Evolutionary conservation across 2,113 vertebrate genomes (phyloP), one percentile per base, ranked within the genome.

Genomic region (Stigmatopora nigra): DNA sequence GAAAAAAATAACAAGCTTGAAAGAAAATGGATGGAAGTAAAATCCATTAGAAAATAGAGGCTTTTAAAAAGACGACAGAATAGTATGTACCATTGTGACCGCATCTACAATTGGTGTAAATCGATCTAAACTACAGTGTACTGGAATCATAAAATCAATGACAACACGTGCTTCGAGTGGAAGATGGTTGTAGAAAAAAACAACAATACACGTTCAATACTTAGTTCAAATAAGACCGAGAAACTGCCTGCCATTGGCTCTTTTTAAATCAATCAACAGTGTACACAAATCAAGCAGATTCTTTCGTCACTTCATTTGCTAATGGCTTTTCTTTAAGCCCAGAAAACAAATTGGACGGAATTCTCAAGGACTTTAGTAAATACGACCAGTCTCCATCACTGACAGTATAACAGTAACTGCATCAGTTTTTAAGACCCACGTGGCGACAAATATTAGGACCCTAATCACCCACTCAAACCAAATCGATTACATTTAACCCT

Each of bases 231-330:
- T 65, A 51, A 69, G 67, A 58, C 31, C 67, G 75, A 70, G 45
- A 69, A 62, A 65, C 64, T 63, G 25, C 31, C 64, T 63, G 25
- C 31, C 66, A 71, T 67, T 38, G 53, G 51, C 36, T 63, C 25
- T 52, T 52, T 20, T 17, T 70, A 13, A 63, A 77, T 75, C 74
- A 78, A 59, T 78, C 72, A 12, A 11, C 12, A 6, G 19, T 35
- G 35, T 13, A 11, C 76, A 68, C 68, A 66, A 60, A 72, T 72
- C 68, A 73, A 49, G 62, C 64, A 31, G 63, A 51, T 49, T 75
- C 60, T 58, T 74, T 58, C 51, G 70, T 67, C 65, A 59, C 67
- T 55, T 75, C 55, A 83, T 83, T 70, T 68, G 62, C 75, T 75
- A 76, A 85, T 68, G 70, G 69, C 47, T 48, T 65, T 63, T 61